phyloP scores from a whole-genome alignment of 2,113 vertebrate species.

The Aix galericulata region DNA sequence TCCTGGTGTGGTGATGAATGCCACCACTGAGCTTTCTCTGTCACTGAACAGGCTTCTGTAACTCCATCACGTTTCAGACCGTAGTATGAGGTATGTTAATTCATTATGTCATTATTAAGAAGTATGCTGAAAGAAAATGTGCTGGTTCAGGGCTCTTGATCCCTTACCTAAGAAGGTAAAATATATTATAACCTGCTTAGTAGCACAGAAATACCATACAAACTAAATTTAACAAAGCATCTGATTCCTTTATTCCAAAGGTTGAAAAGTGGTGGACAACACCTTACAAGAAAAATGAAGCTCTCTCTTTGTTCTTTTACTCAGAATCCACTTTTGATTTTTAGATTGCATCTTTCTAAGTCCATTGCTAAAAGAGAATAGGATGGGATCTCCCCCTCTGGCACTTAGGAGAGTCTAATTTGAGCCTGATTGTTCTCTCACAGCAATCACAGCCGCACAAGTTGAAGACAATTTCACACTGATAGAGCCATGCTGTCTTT shows the following conservation, averaged over 20 bases:
- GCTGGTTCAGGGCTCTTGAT: neutral
- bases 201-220: neutral
- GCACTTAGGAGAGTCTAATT: rapidly evolving
- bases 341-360: neutral
- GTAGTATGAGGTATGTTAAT: neutral
- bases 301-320: neutral
- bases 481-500: neutral
- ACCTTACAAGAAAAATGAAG: neutral
- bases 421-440: neutral
- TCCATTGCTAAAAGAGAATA: neutral
- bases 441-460: neutral
- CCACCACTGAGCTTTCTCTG: neutral
- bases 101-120: neutral
- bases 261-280: neutral
- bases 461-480: neutral
- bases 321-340: neutral
- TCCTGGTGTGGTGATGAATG: neutral
- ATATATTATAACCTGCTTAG: neutral
- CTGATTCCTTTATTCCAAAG: neutral
- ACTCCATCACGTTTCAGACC: neutral
- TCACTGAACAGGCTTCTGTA: neutral
- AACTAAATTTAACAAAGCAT: neutral
- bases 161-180: neutral
- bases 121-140: neutral
- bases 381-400: neutral